Conservation (phyloP, 2,888 invertebrate genomes). For the Brachyptera risi region DNA sequence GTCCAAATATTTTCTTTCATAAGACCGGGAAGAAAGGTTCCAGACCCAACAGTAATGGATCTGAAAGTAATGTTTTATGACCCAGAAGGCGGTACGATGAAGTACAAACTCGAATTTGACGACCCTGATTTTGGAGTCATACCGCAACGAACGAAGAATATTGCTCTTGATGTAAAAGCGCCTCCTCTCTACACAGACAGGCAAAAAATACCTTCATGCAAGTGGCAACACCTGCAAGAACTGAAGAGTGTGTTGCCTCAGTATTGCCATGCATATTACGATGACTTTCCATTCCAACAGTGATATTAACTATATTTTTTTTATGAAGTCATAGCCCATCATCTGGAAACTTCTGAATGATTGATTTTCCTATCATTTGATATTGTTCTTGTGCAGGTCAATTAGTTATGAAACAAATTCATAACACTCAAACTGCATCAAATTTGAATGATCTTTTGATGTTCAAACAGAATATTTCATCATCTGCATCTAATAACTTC, state of each 20-base stretch:
- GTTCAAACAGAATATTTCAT: no score
- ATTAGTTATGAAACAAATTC: no score
- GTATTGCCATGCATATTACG: conserved; percentile 32
- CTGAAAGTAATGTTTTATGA: conserved; percentile 30
- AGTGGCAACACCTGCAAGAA: conserved; percentile 31
- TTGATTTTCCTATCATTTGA: no score
- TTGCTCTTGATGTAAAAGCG: not conserved
- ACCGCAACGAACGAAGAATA: not conserved
- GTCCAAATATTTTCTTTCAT: conserved; percentile 31
- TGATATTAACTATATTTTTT: no score
- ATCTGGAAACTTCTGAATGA: no score
- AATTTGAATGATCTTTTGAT: no score
- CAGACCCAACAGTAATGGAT: conserved; percentile 34
- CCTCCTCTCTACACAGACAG: not conserved
- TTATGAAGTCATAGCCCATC: no score
- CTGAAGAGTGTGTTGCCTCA: conserved; percentile 29
- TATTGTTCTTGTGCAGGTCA: no score
- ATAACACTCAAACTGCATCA: no score
- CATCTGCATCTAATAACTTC: no score
- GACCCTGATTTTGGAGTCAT: not conserved
- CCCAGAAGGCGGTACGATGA: conserved; percentile 20
- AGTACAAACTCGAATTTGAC: conserved; percentile 27
- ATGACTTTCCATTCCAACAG: conserved; percentile 24
- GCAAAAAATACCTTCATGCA: conserved; percentile 25
- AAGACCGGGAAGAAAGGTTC: conserved; percentile 33